These are phyloP conservation scores for Corydoras maculifer DNA, from an alignment of 2,113 vertebrate species.

Conservation along the genomic window DNA sequence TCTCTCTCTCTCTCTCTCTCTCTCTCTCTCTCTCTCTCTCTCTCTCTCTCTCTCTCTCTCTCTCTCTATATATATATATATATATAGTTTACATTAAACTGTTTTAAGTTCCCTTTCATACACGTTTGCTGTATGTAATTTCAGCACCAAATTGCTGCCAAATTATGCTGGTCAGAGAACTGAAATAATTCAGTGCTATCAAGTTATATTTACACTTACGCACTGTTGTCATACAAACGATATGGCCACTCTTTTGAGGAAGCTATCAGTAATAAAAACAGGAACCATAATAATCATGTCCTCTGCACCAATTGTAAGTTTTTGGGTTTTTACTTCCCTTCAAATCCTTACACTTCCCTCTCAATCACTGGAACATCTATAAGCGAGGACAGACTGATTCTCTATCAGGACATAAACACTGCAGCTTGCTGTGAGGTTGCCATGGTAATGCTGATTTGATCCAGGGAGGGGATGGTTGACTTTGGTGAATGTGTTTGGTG, in stretches of 20 bases:
- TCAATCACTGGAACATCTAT: not conserved
- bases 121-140: too few species aligned
- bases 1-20: too few species aligned
- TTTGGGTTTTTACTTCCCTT: conserved; percentile 2
- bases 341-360: conserved; percentile 13
- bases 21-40: too few species aligned
- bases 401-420: conserved; percentile 25
- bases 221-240: not conserved
- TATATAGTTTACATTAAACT: too few species aligned
- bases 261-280: not conserved
- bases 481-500: conserved; percentile 38
- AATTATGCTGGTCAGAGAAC: too few species aligned
- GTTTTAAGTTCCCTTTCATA: too few species aligned
- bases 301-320: not conserved
- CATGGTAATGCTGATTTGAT: conserved; percentile 41
- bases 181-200: too few species aligned
- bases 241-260: not conserved
- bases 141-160: too few species aligned
- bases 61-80: too few species aligned
- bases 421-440: conserved; percentile 31
- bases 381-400: conserved; percentile 19
- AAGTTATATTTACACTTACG: too few species aligned
- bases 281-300: not conserved
- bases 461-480: conserved; percentile 19
- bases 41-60: too few species aligned